Evolutionary conservation across 1,140 invertebrate genomes (phyloP), one percentile per base, ranked within the genome.

Genomic region (Dreissena polymorpha): DNA sequence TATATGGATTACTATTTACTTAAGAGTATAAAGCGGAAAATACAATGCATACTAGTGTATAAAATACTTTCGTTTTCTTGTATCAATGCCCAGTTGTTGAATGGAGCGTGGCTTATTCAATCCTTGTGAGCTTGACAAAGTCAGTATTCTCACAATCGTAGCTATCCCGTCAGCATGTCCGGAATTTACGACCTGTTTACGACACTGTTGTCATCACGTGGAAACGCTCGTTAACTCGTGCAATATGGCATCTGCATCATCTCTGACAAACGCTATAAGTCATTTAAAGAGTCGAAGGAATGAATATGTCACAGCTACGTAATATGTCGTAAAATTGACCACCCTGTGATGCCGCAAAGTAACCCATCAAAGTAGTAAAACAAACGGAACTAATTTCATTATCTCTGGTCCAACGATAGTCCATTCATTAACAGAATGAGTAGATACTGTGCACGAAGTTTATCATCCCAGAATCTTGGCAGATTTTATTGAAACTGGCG

Each of bases 311-410:
- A 60, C 57, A 60, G 57, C 16, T 5, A n/a, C 21, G 57, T 60
- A 60, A 60, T 18, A 60, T 60, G 57, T 60, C 57, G 57, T 60
- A 60, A 60, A 60, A 60, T 60, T 23, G 16, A 6, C 16, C 16
- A 60, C 16, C 16, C 21, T n/a, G 57, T 60, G 21, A 6, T 60
- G 57, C 39, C 21, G 57, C 57, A 23, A 18, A 23, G 21, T 5
- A 60, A n/a, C 16, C 21, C 21, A n/a, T 60, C 57, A 60, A 60
- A n/a, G 57, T 60, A 2, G 57, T 60, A 60, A 60, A 60, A 60
- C 57, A 23, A 60, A 60, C 57, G 57, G 12, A 60, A 60, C 57
- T 60, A 60, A 60, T 60, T 60, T 60, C 57, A 60, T 60, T 60
- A 60, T 60, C 57, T n/a, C 16, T 23, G 57, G 3, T 60, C 16